phyloP scores from a whole-genome alignment of 2,113 vertebrate species.

The Archocentrus centrarchus region DNA sequence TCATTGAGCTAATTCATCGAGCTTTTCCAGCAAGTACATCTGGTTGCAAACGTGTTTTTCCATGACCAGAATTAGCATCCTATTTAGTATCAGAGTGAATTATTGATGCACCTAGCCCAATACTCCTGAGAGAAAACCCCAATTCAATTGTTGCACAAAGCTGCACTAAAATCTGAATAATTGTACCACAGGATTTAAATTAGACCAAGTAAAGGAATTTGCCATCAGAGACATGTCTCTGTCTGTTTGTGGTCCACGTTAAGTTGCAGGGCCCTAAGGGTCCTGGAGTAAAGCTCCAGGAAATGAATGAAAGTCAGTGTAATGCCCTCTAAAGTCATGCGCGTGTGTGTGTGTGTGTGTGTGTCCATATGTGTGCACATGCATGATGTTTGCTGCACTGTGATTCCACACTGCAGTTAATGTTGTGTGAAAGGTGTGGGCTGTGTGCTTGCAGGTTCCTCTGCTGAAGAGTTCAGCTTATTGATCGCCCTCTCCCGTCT shows the following conservation, averaged over 20 bases:
- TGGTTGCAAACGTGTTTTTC: neutral
- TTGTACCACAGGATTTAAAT: neutral
- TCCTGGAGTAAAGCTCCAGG: neutral
- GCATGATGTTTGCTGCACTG: neutral
- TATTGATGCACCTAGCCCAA: neutral
- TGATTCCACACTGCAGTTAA: conserved; percentile 46
- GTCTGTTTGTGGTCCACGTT: neutral
- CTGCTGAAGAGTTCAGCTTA: conserved; percentile 56
- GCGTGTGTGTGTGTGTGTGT: neutral
- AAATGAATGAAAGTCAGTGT: conserved; percentile 16
- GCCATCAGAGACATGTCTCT: conserved; percentile 2
- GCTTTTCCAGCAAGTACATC: neutral
- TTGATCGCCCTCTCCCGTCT: conserved; percentile 53
- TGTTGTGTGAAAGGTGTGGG: conserved; percentile 64
- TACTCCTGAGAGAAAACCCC: neutral
- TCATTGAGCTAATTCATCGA: neutral
- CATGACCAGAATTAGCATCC: neutral
- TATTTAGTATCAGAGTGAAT: neutral
- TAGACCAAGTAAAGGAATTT: conserved; percentile 6
- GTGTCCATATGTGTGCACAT: neutral
- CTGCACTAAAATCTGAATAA: neutral
- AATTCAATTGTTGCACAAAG: neutral
- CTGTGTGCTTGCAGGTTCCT: conserved; percentile 34
- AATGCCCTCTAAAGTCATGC: conserved; percentile 1
- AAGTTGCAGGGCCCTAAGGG: neutral